phyloP scores from a whole-genome alignment of 92 coral and sea anemone species.

The Palythoa heliodiscus region DNA sequence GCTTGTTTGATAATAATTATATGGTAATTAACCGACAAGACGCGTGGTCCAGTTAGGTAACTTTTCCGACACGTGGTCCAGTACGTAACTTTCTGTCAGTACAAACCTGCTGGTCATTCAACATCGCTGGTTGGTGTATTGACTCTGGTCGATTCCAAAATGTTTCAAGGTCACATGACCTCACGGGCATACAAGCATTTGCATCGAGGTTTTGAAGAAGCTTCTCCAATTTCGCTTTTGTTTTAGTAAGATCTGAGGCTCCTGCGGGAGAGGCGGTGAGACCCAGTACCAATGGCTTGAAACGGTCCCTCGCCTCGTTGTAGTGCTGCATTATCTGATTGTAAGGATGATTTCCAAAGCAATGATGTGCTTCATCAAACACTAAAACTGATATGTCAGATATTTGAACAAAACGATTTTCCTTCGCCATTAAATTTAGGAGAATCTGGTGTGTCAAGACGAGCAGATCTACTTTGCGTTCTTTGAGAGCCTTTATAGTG shows the following conservation, averaged over 20 bases:
- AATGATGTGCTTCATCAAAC: conserved; percentile 93
- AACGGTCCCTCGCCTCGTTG: conserved; percentile 50
- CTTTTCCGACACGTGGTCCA: too few relatives aligned
- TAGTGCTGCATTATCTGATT: conserved; percentile 78
- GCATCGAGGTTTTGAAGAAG: conserved; percentile 69
- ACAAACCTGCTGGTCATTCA: conserved; percentile 41
- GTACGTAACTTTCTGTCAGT: neutral
- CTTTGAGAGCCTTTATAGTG: conserved; percentile 61
- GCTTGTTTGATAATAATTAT: too few relatives aligned
- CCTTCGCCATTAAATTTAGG: conserved; percentile 78
- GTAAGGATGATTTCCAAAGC: conserved; percentile 84
- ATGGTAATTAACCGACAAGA: too few relatives aligned
- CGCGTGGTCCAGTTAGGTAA: too few relatives aligned
- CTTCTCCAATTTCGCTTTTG: conserved; percentile 47
- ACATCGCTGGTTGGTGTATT: conserved; percentile 49
- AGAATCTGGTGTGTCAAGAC: conserved; percentile 91
- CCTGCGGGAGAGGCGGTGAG: conserved; percentile 95
- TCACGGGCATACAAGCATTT: conserved; percentile 72
- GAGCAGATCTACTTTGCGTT: conserved; percentile 70
- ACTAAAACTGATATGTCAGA: conserved; percentile 82
- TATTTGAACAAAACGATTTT: conserved; percentile 59
- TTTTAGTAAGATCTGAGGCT: conserved; percentile 51
- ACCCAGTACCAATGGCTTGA: conserved; percentile 84
- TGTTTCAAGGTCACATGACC: conserved; percentile 61
- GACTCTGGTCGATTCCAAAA: conserved; percentile 82